Evolutionary conservation across 2,113 vertebrate genomes (phyloP), one percentile per base, ranked within the genome.

Genomic region (Ptilonorhynchus violaceus): DNA sequence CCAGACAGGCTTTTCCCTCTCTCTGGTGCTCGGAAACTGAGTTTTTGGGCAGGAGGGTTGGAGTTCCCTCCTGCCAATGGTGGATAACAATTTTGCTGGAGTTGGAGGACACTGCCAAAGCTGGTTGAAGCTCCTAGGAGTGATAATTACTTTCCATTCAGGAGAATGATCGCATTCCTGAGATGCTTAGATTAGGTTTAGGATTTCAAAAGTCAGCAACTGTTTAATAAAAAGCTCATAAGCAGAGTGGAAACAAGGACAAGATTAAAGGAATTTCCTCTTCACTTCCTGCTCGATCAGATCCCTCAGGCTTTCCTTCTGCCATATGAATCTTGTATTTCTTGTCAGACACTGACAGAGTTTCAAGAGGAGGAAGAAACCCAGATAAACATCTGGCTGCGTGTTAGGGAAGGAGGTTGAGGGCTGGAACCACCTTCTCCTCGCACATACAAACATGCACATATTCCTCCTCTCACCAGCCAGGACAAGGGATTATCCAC

Each of bases 251-350:
- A 92, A 94, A 88, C 88, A 93, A 91, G 86, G 95, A 95, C 92
- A 95, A 96, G 96, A 93, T 95, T 96, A 93, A 94, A 94, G 75
- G 83, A 77, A 50, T 96, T 95, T 95, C 83, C 76, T 91, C 67
- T 59, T 92, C 21, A 0, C 84, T 96, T 97, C 92, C 94, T 93
- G 85, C 74, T 95, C 62, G 88, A 89, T 89, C 69, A 63, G 50
- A 72, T 90, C 93, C 87, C 78, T 47, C 30, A 52, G 58, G 74
- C 85, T 92, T 78, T 42, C 74, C 68, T 88, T 92, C 78, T 92
- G 58, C 93, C 78, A 90, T 64, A 73, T 94, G 94, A 95, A 53
- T 73, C 85, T 72, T 85, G 74, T 85, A 44, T 85, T 92, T 85
- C 90, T 95, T 96, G 95, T 96, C 92, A 95, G 90, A 85, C 12